phyloP scores from a whole-genome alignment of 2,797 vertebrate genomes.

The Caiman crocodilus region DNA sequence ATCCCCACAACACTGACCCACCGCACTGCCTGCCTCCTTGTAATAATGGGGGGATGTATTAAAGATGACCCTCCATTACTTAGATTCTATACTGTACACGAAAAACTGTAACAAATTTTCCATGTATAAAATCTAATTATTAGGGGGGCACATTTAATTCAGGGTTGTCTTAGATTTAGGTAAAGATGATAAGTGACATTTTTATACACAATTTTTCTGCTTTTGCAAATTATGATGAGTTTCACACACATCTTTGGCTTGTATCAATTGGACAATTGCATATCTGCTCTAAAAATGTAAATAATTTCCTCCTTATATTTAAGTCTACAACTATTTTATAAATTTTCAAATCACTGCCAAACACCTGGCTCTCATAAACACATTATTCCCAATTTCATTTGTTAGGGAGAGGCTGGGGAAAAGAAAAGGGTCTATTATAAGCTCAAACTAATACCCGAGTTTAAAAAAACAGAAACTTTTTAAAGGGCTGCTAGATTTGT shows the following conservation, averaged over 20 bases:
- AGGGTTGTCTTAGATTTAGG: too few species aligned
- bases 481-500: background rate
- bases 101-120: too few species aligned
- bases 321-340: background rate
- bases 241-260: background rate
- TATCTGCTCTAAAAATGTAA: background rate
- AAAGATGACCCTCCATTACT: too few species aligned
- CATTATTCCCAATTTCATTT: background rate
- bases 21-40: too few species aligned
- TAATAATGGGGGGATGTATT: too few species aligned
- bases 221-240: background rate
- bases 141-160: too few species aligned
- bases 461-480: background rate
- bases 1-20: too few species aligned
- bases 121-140: too few species aligned
- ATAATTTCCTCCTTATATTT: background rate
- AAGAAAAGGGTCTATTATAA: background rate
- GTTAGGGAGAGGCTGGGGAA: background rate
- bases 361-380: background rate
- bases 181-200: background rate
- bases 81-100: too few species aligned
- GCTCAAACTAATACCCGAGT: background rate
- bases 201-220: background rate
- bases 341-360: background rate
- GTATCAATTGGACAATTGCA: background rate